A percentile compares a stretch with the other conserved stretches of the same genome.
phyloP scores from a whole-genome alignment of 2,888 invertebrate species.

The Plebejus argus region DNA sequence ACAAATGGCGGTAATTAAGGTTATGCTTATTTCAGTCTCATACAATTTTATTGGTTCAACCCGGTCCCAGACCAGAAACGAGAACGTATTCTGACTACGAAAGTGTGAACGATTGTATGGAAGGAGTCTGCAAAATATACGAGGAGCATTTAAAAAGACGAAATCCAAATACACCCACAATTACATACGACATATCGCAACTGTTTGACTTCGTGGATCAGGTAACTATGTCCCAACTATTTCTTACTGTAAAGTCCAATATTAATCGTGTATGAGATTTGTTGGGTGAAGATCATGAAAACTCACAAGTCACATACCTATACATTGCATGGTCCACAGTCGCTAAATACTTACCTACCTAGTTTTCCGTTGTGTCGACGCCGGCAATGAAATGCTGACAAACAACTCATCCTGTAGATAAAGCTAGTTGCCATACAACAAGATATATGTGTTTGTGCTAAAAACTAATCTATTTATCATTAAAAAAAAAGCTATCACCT shows the following conservation, averaged over 20 bases:
- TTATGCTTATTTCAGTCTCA: conserved; percentile 86
- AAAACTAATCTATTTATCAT: too few species aligned
- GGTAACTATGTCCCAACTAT: conserved; percentile 54
- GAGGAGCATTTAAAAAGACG: conserved; percentile 98
- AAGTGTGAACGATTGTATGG: conserved; percentile 98
- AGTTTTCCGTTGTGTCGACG: too few species aligned
- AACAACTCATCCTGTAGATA: too few species aligned
- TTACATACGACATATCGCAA: conserved; percentile 99
- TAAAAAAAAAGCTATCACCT: background rate
- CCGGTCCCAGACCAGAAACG: conserved; percentile 95
- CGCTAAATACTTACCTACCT: too few species aligned
- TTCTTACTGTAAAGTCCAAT: background rate
- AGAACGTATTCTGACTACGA: conserved; percentile 99
- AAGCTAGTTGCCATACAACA: too few species aligned
- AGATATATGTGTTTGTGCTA: too few species aligned
- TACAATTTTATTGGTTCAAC: conserved; percentile 97
- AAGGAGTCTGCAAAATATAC: conserved; percentile 99
- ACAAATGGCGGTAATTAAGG: conserved; percentile 63
- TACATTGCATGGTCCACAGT: too few species aligned
- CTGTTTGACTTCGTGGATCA: conserved; percentile 99
- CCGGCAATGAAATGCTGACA: too few species aligned
- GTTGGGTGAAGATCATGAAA: background rate
- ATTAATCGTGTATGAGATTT: background rate
- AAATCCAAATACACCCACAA: conserved; percentile 97
- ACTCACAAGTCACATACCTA: too few species aligned